Conservation (phyloP, 2,113 vertebrate species). For the Mixornis gularis region DNA sequence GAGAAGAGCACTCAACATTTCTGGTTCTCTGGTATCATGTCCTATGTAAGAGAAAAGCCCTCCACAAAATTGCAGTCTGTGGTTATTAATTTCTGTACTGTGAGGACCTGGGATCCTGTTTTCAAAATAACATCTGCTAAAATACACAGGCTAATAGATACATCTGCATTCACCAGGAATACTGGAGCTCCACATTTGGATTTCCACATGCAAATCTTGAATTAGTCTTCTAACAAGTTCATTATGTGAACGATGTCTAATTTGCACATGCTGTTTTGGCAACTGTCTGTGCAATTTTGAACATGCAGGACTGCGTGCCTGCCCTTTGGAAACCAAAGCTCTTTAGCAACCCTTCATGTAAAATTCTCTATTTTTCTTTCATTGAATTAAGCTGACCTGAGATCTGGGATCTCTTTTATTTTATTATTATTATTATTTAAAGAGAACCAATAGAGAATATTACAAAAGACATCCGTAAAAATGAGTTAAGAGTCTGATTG, state of each 20-base stretch:
- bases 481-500: slow-evolving; percentile 41
- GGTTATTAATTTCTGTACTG: slow-evolving; percentile 36
- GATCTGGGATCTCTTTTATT: background rate
- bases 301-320: slow-evolving; percentile 35
- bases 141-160: slow-evolving; percentile 48
- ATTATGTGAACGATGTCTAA: slow-evolving; percentile 57
- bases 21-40: background rate
- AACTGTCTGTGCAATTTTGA: slow-evolving; percentile 55
- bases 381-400: slow-evolving; percentile 30
- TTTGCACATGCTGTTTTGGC: slow-evolving; percentile 64
- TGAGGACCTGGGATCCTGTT: slow-evolving; percentile 32
- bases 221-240: slow-evolving; percentile 62
- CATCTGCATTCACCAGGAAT: slow-evolving; percentile 55
- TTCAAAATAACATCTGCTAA: slow-evolving; percentile 62
- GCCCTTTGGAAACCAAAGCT: slow-evolving; percentile 47
- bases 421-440: background rate
- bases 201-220: slow-evolving; percentile 60
- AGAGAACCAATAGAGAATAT: slow-evolving; percentile 17
- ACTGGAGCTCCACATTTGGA: slow-evolving; percentile 28
- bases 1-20: background rate
- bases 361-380: slow-evolving; percentile 35
- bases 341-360: slow-evolving; percentile 37
- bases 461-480: slow-evolving; percentile 3
- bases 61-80: background rate
- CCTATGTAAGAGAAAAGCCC: background rate